Conservation (phyloP, 2,113 vertebrate genomes). For the Poicephalus meyeri region DNA sequence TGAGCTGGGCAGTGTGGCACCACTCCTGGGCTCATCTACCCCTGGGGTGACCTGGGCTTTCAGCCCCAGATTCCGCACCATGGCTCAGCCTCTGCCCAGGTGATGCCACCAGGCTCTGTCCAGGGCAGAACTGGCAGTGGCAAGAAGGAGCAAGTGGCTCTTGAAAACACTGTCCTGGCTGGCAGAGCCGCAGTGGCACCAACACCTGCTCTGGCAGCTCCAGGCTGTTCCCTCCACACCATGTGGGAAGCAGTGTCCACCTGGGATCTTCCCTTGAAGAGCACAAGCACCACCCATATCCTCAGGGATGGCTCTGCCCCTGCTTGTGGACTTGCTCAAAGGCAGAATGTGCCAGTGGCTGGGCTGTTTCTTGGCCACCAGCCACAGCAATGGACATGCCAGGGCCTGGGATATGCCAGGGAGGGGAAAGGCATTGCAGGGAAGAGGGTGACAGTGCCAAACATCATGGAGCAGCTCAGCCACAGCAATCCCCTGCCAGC, state of each 20-base stretch:
- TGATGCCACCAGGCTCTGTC: fast-evolving
- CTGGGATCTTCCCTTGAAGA: not conserved
- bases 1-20: not conserved
- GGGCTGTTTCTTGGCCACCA: not conserved
- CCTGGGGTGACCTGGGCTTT: fast-evolving
- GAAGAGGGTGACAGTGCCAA: not conserved
- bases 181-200: not conserved
- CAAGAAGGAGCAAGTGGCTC: not conserved
- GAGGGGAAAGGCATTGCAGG: not conserved
- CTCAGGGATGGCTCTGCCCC: not conserved
- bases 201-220: not conserved
- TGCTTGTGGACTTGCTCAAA: not conserved
- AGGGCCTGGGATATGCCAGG: not conserved
- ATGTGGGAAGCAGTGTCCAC: fast-evolving
- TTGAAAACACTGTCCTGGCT: not conserved
- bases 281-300: not conserved
- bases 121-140: not conserved
- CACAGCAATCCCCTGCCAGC: fast-evolving
- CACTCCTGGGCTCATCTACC: not conserved
- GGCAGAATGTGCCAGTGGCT: fast-evolving
- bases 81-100: not conserved
- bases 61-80: not conserved
- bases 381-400: fast-evolving
- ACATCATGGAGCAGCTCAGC: fast-evolving
- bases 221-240: fast-evolving